Evolutionary conservation across 2,113 vertebrate genomes (phyloP).

Genomic region (Lates calcarifer): DNA sequence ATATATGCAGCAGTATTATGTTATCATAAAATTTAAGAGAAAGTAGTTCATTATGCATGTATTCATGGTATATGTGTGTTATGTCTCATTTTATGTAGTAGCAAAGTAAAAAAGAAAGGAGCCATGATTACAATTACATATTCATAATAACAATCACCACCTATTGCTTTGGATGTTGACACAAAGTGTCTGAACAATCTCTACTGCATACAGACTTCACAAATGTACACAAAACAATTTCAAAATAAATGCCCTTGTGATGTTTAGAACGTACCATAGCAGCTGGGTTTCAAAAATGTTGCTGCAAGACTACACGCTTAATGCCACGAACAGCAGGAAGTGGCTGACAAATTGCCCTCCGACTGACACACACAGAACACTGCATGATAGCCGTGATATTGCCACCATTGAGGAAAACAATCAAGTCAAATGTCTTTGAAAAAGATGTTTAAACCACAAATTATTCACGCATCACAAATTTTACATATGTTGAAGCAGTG

Average conservation of each 20-base stretch:
- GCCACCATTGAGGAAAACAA: slow-evolving; percentile 17
- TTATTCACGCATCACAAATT: slow-evolving; percentile 32
- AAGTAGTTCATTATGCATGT: neutral
- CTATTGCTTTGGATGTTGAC: neutral
- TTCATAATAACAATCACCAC: slow-evolving; percentile 4
- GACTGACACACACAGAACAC: slow-evolving; percentile 28
- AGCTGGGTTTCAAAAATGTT: slow-evolving; percentile 29
- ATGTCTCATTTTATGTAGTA: neutral
- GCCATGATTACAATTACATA: neutral
- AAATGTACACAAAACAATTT: neutral
- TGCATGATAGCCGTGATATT: slow-evolving; percentile 8
- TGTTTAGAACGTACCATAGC: neutral
- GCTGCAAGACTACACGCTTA: slow-evolving; percentile 14
- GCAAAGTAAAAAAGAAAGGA: neutral
- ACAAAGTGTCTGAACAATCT: neutral
- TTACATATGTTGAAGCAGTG: slow-evolving; percentile 32
- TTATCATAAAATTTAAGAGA: neutral
- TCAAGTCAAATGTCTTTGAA: slow-evolving; percentile 37
- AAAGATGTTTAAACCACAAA: slow-evolving; percentile 21
- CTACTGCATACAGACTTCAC: neutral
- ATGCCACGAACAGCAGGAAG: slow-evolving; percentile 41
- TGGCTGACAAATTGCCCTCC: slow-evolving; percentile 42
- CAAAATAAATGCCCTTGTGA: neutral
- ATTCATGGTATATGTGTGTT: neutral
- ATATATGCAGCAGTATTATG: neutral